A percentile compares a stretch with the other conserved stretches of the same genome.
Conservation (phyloP, 2,797 vertebrate species). For the Pantherophis alleghaniensis region DNA sequence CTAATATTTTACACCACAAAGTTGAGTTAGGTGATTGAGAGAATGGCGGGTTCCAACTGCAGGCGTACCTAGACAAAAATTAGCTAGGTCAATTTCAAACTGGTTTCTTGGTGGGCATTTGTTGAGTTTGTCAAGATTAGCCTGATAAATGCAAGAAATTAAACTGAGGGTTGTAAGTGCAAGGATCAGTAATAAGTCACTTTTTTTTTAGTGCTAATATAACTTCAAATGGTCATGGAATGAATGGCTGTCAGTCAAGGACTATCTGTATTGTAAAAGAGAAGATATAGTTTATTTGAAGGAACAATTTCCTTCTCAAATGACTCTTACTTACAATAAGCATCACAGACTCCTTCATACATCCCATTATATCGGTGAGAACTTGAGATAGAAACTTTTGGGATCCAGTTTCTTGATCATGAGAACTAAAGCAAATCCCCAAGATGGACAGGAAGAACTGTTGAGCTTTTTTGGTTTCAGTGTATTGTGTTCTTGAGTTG, state of each 20-base stretch:
- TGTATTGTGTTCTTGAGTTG: neutral
- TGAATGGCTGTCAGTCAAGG: too few relatives aligned
- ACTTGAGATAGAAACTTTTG: neutral
- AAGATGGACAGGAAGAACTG: neutral
- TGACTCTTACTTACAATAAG: too few relatives aligned
- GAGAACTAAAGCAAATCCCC: neutral
- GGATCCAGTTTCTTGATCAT: neutral
- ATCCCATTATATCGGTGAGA: neutral
- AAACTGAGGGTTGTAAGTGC: neutral
- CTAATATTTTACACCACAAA: neutral
- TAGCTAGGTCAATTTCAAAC: neutral
- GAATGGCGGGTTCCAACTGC: neutral
- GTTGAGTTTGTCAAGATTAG: neutral
- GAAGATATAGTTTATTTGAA: neutral
- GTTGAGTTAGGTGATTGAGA: neutral
- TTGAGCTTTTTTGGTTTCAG: neutral
- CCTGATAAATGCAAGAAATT: neutral
- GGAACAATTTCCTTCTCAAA: neutral
- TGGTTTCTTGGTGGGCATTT: neutral
- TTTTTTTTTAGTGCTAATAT: too few relatives aligned
- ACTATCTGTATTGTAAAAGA: neutral
- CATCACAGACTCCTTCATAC: neutral
- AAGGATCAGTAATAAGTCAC: too few relatives aligned
- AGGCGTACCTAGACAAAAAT: neutral
- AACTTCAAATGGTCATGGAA: too few relatives aligned